A percentile compares a stretch with the other conserved stretches of the same genome.
Evolutionary conservation across 2,797 vertebrate genomes (phyloP).

Genomic region (Brotula barbata): DNA sequence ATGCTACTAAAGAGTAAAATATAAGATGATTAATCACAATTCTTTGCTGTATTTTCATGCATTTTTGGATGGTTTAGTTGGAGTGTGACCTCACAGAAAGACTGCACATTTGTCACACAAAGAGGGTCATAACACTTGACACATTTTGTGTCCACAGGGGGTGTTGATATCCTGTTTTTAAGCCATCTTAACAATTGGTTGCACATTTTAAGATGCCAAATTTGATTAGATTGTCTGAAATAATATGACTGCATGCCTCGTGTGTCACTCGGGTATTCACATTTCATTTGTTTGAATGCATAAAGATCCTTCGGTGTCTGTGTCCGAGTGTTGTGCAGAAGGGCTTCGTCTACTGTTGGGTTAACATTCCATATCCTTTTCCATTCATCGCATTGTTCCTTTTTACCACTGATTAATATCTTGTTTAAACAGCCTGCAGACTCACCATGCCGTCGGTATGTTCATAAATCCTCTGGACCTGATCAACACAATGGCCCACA

Average conservation of each 20-base stretch:
- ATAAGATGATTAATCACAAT: neutral
- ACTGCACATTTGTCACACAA: slow-evolving; percentile 1
- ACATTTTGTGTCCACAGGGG: slow-evolving; percentile 1
- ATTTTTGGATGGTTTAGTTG: no score
- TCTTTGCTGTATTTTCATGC: neutral
- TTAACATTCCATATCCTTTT: slow-evolving; percentile 79
- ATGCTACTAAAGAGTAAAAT: neutral
- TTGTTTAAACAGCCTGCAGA: slow-evolving; percentile 85
- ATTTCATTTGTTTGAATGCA: slow-evolving; percentile 63
- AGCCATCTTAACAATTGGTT: neutral
- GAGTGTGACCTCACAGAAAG: slow-evolving; percentile 7
- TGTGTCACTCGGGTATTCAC: slow-evolving; percentile 59
- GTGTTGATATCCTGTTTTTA: slow-evolving; percentile 2
- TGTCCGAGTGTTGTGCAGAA: slow-evolving; percentile 48
- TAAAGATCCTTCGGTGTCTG: slow-evolving; percentile 45
- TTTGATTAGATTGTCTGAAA: slow-evolving; percentile 31
- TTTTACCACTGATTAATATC: slow-evolving; percentile 82
- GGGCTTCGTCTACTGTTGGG: slow-evolving; percentile 64
- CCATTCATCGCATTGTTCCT: slow-evolving; percentile 80
- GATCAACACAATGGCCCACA: slow-evolving; percentile 84
- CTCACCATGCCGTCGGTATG: slow-evolving; percentile 70
- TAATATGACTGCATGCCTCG: slow-evolving; percentile 3
- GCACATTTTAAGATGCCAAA: slow-evolving; percentile 17
- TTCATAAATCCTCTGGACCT: slow-evolving; percentile 82
- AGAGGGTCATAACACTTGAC: neutral